These are phyloP conservation scores for Melanotaenia parkinsoni DNA, from an alignment of 2,797 vertebrate genomes.

Conservation along the genomic window DNA sequence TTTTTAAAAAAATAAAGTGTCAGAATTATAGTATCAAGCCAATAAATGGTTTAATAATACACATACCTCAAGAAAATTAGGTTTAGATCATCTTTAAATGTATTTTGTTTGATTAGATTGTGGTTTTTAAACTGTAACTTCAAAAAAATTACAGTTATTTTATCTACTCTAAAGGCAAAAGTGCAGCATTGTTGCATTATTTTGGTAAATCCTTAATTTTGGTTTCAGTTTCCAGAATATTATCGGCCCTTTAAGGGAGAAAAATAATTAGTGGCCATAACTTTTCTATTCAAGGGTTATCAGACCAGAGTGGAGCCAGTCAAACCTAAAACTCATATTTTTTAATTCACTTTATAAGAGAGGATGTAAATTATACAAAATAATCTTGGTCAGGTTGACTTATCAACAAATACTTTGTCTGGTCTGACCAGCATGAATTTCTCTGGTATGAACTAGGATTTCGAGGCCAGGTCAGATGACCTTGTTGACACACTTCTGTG, in stretches of 20 bases:
- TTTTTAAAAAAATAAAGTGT: neutral
- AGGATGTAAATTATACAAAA: neutral
- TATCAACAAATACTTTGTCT: conserved; percentile 11
- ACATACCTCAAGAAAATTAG: neutral
- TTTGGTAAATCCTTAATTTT: neutral
- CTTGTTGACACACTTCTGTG: conserved; percentile 66
- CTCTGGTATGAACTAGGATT: conserved; percentile 70
- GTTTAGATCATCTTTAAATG: neutral
- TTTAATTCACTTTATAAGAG: neutral
- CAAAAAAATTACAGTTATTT: neutral
- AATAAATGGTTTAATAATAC: neutral
- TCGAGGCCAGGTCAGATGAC: conserved; percentile 74
- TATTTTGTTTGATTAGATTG: neutral
- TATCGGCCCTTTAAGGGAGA: neutral
- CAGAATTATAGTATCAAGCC: neutral
- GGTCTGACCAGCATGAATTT: conserved; percentile 63
- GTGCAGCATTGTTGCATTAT: neutral
- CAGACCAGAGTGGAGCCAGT: neutral
- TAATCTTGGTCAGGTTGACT: neutral
- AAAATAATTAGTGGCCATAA: neutral
- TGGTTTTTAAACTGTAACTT: neutral
- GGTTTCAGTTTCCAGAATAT: neutral
- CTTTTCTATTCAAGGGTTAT: neutral
- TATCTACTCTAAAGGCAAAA: neutral
- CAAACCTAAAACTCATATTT: neutral